phyloP scores from a whole-genome alignment of 2,113 vertebrate genomes.

The Felis chaus region DNA sequence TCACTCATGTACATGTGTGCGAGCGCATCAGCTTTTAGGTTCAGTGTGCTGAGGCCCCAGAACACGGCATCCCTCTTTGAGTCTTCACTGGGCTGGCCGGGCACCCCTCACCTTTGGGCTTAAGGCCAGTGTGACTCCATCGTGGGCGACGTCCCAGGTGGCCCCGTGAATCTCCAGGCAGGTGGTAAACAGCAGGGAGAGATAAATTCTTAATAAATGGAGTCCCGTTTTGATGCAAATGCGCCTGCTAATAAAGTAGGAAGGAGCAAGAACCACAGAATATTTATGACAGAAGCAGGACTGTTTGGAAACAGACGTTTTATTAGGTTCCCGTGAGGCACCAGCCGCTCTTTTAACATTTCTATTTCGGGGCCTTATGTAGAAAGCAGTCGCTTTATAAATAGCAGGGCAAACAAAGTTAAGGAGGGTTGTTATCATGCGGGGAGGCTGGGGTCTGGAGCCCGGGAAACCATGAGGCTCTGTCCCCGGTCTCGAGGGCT shows the following conservation, averaged over 20 bases:
- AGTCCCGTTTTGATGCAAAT: conserved; percentile 80
- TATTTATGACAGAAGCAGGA: conserved; percentile 73
- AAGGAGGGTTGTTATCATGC: conserved; percentile 54
- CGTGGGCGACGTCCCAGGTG: conserved; percentile 34
- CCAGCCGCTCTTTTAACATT: conserved; percentile 83
- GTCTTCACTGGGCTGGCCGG: not conserved
- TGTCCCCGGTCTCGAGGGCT: not conserved
- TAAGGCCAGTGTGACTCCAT: conserved; percentile 52
- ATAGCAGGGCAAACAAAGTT: conserved; percentile 76
- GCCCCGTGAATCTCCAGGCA: conserved; percentile 67
- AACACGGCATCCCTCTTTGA: not conserved
- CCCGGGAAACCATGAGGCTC: not conserved
- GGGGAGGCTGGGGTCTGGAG: not conserved
- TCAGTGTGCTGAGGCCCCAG: not conserved
- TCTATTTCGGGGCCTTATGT: conserved; percentile 81
- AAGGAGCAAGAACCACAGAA: conserved; percentile 66
- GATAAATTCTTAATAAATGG: conserved; percentile 74
- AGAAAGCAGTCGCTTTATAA: conserved; percentile 78
- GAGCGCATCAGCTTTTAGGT: not conserved
- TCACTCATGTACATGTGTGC: fast-evolving
- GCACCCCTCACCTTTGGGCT: not conserved
- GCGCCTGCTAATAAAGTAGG: conserved; percentile 61
- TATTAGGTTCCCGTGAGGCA: conserved; percentile 81
- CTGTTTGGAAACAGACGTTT: conserved; percentile 82
- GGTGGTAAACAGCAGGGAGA: conserved; percentile 75